Base-by-base conservation (phyloP, 1,140 invertebrate species). In the Hetaerina americana region DNA sequence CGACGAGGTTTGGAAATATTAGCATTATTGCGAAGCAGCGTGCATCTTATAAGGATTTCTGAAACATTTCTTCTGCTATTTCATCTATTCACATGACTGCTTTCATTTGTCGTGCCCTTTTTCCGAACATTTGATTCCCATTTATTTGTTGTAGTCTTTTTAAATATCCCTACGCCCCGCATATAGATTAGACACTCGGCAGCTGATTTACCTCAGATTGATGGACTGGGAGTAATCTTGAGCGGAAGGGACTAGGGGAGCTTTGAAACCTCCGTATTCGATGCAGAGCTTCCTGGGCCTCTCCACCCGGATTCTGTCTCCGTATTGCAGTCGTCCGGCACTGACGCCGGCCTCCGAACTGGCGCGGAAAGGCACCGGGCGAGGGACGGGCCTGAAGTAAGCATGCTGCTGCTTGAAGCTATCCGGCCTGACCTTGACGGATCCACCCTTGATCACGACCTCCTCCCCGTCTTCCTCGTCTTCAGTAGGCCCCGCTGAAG, bases 201-300 rank as follows among this genome's bases (percentile, higher is more conserved):
- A n/a, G n/a, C n/a, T n/a, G 22, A 57, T 57, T 10, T 57, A 57
- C 22, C 40, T 57, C 22, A 57, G 40, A n/a, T 57, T 57, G 10
- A 57, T 57, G 10, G 40, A 57, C 40, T 57, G 40, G 10, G 15
- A 18, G 22, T 5, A 57, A n/a, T 57, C 40, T 57, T 92, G 89
- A n/a, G 89, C 84, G 0, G 91, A 92, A 1, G 91, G 91, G 70
- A 90, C 85, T 75, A 93, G 79, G 0, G 90, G 90, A 10, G 91
- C 90, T 75, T 90, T 91, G 73, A 93, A 92, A 0, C 90, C 91
- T 5, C 78, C 78, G 76, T 93, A 92, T 73, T 93, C 91, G 76
- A 92, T 85, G 73, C 88, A 87, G 0, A 90, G 71, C 6, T 49
- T 66, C 68, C 68, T 72, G 0, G 68, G 68, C 8, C 72, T 57